Conservation (phyloP, 1,140 invertebrate species). For the Idris sp. region DNA sequence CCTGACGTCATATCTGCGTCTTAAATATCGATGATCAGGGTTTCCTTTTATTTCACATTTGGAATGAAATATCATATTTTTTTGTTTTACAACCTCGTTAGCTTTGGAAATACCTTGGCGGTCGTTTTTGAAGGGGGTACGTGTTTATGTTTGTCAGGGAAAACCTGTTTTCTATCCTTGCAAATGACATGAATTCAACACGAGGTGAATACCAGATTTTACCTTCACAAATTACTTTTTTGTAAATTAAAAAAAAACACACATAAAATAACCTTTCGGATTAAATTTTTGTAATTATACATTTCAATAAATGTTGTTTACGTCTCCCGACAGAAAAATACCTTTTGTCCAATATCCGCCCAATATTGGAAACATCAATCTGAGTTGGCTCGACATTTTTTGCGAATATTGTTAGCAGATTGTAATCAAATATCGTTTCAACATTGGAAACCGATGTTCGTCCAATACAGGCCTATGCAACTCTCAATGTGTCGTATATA, state of each 20-base stretch:
- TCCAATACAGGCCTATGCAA: no score
- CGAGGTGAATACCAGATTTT: constrained; percentile 58
- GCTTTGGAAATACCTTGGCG: constrained; percentile 31
- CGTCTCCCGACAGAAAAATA: no score
- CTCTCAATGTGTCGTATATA: no score
- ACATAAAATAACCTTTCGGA: no score
- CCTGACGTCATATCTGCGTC: constrained; percentile 19
- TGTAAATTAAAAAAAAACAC: no score
- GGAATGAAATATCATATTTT: constrained; percentile 19
- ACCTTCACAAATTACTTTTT: constrained; percentile 43
- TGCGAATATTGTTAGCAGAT: no score
- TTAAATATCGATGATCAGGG: constrained; percentile 26
- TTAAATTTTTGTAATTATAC: no score
- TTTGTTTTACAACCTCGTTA: constrained; percentile 32
- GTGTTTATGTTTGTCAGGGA: constrained; percentile 48
- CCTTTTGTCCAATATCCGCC: not conserved
- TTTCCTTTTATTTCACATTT: constrained; percentile 13
- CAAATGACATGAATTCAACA: constrained; percentile 32
- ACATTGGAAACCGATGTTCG: no score
- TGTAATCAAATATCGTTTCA: no score
- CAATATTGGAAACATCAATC: no score
- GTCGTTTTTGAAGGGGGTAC: constrained; percentile 50
- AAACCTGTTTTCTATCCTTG: constrained; percentile 55
- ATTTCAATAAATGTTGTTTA: no score
- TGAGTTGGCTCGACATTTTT: no score